phyloP scores from a whole-genome alignment of 2,888 invertebrate genomes.

The Mellilla xanthometata region DNA sequence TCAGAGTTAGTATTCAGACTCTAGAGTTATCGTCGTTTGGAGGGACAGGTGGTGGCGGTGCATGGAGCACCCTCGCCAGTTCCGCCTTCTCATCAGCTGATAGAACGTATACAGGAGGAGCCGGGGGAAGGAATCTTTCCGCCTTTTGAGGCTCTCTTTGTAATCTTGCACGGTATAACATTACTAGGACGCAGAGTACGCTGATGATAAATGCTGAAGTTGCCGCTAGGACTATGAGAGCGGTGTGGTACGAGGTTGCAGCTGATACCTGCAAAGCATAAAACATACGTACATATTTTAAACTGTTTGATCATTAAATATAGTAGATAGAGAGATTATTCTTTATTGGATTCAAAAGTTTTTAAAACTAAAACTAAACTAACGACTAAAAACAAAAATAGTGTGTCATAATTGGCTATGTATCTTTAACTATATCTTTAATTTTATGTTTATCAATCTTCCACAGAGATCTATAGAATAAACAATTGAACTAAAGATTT shows the following conservation, averaged over 20 bases:
- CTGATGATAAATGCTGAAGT: constrained; percentile 91
- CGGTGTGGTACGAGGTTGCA: constrained; percentile 88
- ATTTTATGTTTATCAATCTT: too few species aligned
- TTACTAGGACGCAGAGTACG: constrained; percentile 87
- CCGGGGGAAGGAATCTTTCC: constrained; percentile 84
- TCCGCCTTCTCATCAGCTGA: constrained; percentile 85
- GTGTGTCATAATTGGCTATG: too few species aligned
- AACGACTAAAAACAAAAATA: too few species aligned
- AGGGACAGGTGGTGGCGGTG: constrained; percentile 57
- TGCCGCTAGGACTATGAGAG: constrained; percentile 89
- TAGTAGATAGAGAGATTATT: too few species aligned
- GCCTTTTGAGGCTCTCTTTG: constrained; percentile 78
- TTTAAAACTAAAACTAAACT: too few species aligned
- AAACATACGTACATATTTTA: too few species aligned
- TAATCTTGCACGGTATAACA: constrained; percentile 85
- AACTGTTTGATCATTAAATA: too few species aligned
- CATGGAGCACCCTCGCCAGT: constrained; percentile 66
- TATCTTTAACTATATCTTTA: too few species aligned
- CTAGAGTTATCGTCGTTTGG: constrained; percentile 53
- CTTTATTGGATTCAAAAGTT: too few species aligned
- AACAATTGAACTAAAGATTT: too few species aligned
- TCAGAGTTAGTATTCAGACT: constrained; percentile 31
- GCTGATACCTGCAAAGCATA: constrained; percentile 80
- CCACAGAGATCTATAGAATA: too few species aligned
- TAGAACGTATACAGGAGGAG: constrained; percentile 86